Base-by-base conservation (phyloP, 2,113 vertebrate genomes). In the Upupa epops region DNA sequence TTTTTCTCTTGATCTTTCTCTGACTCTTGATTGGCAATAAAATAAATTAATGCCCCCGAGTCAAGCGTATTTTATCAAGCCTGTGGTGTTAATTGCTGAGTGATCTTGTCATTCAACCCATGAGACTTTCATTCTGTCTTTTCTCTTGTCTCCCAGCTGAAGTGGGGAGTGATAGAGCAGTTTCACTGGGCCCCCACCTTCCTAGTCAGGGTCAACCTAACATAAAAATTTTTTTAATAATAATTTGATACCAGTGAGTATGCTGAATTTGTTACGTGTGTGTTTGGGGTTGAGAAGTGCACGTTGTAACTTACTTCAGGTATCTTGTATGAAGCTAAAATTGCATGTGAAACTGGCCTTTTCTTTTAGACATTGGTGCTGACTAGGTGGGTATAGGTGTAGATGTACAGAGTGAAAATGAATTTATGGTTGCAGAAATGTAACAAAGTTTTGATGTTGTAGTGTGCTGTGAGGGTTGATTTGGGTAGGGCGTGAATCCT, bases 41-140 rank as follows among this genome's bases (percentile, higher is more conserved):
- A 46, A 12, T 46, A 48, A 74, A 25, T 40, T 34, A 11, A 25
- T 80, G 80, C 40, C 19, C 31, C n/a, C 3, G 11, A 32, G 34
- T 31, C 0, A 3, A 4, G 34, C 46, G n/a, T 70, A 13, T 34
- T 61, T 85, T 75, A n/a, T n/a, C n/a, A n/a, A n/a, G 16, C 28
- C 31, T 1, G 0, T 3, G 7, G 18, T 3, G 2, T 10, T 45
- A 36, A 22, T 28, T 66, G 21, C 5, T 68, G 31, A 49, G 28
- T 17, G 31, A 73, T 29, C 16, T 4, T 51, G 29, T 20, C 51
- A 6, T 61, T 75, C 0, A 3, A 29, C 18, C 15, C 10, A 4
- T 0, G 3, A 69, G 10, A 40, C 8, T 59, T 54, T 42, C 40
- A 42, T 42, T 42, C 11, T 12, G 1, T 76, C 71, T 16, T 51